Conservation (phyloP, 2,797 vertebrate genomes). For the Sebastes matsubarae region DNA sequence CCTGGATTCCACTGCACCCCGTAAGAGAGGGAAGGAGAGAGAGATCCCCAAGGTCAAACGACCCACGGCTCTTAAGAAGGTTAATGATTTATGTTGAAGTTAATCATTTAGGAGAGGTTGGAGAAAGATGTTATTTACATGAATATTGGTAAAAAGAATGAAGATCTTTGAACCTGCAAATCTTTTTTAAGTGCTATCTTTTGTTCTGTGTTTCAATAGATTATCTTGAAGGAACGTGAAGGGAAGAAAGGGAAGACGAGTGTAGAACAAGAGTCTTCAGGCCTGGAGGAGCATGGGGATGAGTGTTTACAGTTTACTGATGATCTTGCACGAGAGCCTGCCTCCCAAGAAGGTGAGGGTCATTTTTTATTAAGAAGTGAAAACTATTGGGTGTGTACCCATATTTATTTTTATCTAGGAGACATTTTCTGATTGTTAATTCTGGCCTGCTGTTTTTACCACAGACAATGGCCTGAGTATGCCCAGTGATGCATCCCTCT, state of each 20-base stretch:
- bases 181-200: background rate
- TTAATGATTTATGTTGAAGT: conserved; percentile 46
- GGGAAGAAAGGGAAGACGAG: conserved; percentile 94
- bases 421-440: background rate
- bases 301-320: conserved; percentile 85
- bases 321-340: conserved; percentile 88
- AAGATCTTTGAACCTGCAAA: background rate
- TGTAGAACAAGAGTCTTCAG: conserved; percentile 84
- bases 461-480: conserved; percentile 94
- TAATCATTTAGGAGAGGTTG: background rate
- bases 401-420: background rate
- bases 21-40: conserved; percentile 95
- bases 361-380: background rate
- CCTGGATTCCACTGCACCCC: conserved; percentile 92
- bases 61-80: conserved; percentile 98
- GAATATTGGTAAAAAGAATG: background rate
- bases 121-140: background rate
- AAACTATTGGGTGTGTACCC: background rate
- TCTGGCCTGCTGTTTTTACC: conserved; percentile 5
- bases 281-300: conserved; percentile 89
- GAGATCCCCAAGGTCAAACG: conserved; percentile 97
- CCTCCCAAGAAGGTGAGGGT: conserved; percentile 91
- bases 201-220: conserved; percentile 77
- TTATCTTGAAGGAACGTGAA: conserved; percentile 97
- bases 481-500: conserved; percentile 95